Percentiles rank a stretch among this genome's conserved stretches.
Conservation (phyloP, 2,797 vertebrate species). For the Rhinogobio ventralis region DNA sequence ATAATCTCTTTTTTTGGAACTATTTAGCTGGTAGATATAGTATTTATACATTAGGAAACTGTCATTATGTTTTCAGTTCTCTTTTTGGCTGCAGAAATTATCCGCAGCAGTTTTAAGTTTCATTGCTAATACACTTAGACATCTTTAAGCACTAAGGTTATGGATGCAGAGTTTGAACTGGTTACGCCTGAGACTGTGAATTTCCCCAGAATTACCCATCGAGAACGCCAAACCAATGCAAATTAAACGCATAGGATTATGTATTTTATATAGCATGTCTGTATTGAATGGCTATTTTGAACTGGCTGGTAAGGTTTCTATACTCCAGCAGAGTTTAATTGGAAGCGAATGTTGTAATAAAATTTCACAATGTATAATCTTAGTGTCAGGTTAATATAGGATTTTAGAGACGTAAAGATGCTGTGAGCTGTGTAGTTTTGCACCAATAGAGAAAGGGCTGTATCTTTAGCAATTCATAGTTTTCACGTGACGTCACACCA, state of each 20-base stretch:
- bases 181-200: background rate
- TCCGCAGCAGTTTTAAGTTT: background rate
- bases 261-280: constrained; percentile 28
- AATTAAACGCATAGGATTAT: constrained; percentile 23
- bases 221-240: constrained; percentile 1
- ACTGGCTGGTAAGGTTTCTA: constrained; percentile 8
- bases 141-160: background rate
- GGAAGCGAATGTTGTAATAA: constrained; percentile 33
- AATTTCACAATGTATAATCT: constrained; percentile 24
- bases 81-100: background rate
- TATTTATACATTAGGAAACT: background rate
- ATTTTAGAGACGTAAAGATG: constrained; percentile 19
- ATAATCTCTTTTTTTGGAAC: too few species aligned
- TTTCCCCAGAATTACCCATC: constrained; percentile 1
- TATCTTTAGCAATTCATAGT: background rate
- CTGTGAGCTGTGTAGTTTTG: constrained; percentile 6
- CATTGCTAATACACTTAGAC: background rate
- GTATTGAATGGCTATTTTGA: constrained; percentile 40
- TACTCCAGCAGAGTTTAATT: constrained; percentile 17
- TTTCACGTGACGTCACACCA: background rate
- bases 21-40: too few species aligned
- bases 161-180: background rate
- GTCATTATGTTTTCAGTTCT: background rate
- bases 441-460: background rate
- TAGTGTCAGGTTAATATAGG: constrained; percentile 22